phyloP scores from a whole-genome alignment of 2,113 vertebrate genomes.

The Ondatra zibethicus region DNA sequence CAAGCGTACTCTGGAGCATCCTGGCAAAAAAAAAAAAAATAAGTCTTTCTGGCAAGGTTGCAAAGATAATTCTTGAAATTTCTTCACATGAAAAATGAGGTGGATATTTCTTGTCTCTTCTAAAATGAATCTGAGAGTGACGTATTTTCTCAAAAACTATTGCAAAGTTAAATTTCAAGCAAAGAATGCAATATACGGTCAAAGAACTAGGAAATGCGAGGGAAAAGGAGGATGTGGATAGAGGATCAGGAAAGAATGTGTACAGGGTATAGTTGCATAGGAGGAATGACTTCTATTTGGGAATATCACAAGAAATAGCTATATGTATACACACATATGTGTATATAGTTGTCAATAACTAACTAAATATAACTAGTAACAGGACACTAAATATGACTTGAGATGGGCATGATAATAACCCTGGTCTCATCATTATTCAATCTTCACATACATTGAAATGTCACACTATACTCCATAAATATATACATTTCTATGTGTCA shows the following conservation, averaged over 20 bases:
- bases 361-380: background rate
- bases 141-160: background rate
- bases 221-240: too few relatives aligned
- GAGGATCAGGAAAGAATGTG: background rate
- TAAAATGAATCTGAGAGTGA: background rate
- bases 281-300: background rate
- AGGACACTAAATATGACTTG: background rate
- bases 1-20: background rate
- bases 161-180: background rate
- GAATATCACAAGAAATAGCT: background rate
- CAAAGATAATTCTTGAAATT: background rate
- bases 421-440: background rate
- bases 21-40: background rate
- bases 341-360: background rate
- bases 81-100: background rate
- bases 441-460: background rate
- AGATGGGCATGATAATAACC: background rate
- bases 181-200: background rate
- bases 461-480: background rate
- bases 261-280: background rate
- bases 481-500: background rate
- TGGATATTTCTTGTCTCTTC: background rate
- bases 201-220: background rate
- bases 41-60: background rate
- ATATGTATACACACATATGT: background rate